Evolutionary conservation across 2,113 vertebrate genomes (phyloP), one percentile per base, ranked within the genome.

Genomic region (Neogobius melanostomus): DNA sequence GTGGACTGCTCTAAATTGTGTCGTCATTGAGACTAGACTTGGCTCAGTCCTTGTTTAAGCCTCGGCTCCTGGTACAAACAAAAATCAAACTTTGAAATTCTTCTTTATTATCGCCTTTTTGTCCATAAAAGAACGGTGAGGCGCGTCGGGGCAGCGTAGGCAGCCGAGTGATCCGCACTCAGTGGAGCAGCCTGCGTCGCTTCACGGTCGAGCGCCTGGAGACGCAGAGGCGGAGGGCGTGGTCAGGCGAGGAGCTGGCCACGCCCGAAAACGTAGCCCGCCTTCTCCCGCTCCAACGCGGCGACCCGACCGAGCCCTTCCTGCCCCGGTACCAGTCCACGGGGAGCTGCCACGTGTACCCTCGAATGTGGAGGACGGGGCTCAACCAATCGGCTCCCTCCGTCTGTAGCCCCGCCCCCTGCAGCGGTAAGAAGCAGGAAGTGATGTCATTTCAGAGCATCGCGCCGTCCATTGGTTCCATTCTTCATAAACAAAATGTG

Each of bases 321-420:
- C 74, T 87, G 11, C 80, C 88, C 11, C 67, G 7, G 8, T 90
- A 88, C 9, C 54, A 83, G 69, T 86, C 83, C 0, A 80, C 80
- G 7, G 79, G 77, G 75, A 87, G 72, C 50, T 87, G 79, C 69
- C 17, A 60, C 54, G 43, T 77, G 48, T 80, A 80, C 61, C 82
- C 61, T 0, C 82, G 85, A 64, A 70, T 82, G 7, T 69, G 70
- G 67, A 85, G 79, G n/a, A 70, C 71, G 70, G 69, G 73, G 8
- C 72, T 90, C 36, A 82, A 88, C 68, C 73, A 78, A 16, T 92
- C 89, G n/a, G 77, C 79, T 64, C 82, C 87, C 0, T 71, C 84
- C 0, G 46, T 86, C 62, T 90, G 67, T 68, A 76, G 69, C 9
- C 69, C 82, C 6, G 47, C 69, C 17, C 21, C 63, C 11, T 16